Conservation (phyloP, 2,888 invertebrate species). For the Papilio elwesi region DNA sequence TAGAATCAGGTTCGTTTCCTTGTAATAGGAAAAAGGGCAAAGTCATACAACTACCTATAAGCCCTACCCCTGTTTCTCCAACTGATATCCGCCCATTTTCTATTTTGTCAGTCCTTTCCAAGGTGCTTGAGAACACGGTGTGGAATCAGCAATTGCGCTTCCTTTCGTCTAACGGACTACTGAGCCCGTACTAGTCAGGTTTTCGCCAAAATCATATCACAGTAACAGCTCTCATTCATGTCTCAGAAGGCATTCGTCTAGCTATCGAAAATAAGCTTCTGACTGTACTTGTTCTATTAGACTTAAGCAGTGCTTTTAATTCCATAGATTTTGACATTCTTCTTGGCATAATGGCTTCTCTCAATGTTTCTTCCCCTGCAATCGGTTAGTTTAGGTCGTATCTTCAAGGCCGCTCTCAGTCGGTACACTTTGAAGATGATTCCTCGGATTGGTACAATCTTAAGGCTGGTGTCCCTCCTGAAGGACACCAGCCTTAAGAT, state of each 20-base stretch:
- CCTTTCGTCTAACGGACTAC: background rate
- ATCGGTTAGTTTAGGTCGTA: background rate
- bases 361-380: slow-evolving; percentile 3
- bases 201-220: slow-evolving; percentile 36
- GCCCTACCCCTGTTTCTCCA: background rate
- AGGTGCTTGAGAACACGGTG: slow-evolving; percentile 36
- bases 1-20: slow-evolving; percentile 12
- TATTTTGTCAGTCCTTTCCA: slow-evolving; percentile 39
- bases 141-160: background rate
- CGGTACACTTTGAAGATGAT: background rate
- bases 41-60: slow-evolving; percentile 27
- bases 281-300: too few relatives aligned
- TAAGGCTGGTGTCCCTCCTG: slow-evolving; percentile 17
- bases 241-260: too few relatives aligned
- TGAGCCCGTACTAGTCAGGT: slow-evolving; percentile 26
- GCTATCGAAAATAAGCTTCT: too few relatives aligned
- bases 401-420: slow-evolving; percentile 1
- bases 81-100: slow-evolving; percentile 17
- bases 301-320: too few relatives aligned
- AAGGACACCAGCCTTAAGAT: too few relatives aligned
- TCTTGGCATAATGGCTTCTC: too few relatives aligned
- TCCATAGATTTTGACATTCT: too few relatives aligned
- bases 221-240: too few relatives aligned
- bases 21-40: slow-evolving; percentile 14
- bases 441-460: slow-evolving; percentile 11